Base-by-base conservation (phyloP, 1,140 invertebrate species). In the Drosophila kurseongensis region DNA sequence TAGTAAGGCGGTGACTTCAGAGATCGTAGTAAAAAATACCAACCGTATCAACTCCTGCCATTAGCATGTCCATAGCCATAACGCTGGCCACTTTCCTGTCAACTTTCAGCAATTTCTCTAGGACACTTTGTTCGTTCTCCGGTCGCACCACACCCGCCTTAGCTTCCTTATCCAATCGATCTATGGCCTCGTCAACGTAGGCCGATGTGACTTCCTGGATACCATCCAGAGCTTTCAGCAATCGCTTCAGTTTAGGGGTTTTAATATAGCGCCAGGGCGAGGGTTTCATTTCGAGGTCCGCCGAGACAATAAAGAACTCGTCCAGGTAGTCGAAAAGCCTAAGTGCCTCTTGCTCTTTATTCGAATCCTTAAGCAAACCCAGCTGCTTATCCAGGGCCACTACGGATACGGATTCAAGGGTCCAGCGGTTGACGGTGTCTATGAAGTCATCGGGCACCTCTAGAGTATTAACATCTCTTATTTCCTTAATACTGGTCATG, bases 301-400 rank as follows among this genome's bases (percentile, higher is more conserved):
- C 93, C 5, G 93, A 91, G 8, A 94, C 85, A 1, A 93, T 86
- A 80, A 97, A 96, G 50, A 96, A 93, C 1, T 94, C 93, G 58
- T 95, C 93, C 3, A 95, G 93, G 9, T 93, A 91, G 60, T 94
- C 78, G 40, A 96, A 95, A 66, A 96, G 94, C 66, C 92, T 86
- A 12, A 93, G 94, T 44, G 95, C 93, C 40, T 92, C 78, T 0
- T 93, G 75, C 3, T 95, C 86, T 44, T 94, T 93, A 0, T 80
- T 63, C 0, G 16, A 40, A 4, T 74, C 65, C 23, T 57, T 93
- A 75, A 91, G 71, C 6, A 54, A 95, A 83, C 79, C 95, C 7
- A 97, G 90, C 18, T 96, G 93, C 27, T 93, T 94, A 29, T 96
- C 95, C 54, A 97, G 89, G 12, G 95, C 95, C 2, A 97, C 94